Percentiles rank a stretch among this genome's conserved stretches.
phyloP scores from a whole-genome alignment of 2,113 vertebrate genomes.

The Sprattus sprattus region DNA sequence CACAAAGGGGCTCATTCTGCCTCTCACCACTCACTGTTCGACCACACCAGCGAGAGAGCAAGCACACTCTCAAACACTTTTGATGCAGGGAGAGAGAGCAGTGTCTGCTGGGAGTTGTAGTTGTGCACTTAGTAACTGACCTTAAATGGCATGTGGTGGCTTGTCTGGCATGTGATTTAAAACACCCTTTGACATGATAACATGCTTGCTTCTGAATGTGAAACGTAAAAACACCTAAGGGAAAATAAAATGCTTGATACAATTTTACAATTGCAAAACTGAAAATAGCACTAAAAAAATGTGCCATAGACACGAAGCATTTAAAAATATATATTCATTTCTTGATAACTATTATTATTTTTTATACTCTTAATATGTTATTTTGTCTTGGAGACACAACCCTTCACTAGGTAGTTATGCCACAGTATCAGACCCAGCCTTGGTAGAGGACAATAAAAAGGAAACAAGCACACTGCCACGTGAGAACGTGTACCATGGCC shows the following conservation, averaged over 20 bases:
- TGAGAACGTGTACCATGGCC: not conserved
- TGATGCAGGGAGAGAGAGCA: not conserved
- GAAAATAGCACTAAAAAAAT: not conserved
- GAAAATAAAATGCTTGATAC: not conserved
- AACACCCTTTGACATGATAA: not conserved
- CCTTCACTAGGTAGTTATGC: not conserved
- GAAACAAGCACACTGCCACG: not conserved
- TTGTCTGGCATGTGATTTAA: not conserved
- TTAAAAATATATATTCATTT: not conserved
- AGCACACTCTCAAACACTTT: slow-evolving; percentile 1
- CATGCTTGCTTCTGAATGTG: slow-evolving; percentile 9
- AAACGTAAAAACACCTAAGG: not conserved
- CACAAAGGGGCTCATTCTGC: not conserved
- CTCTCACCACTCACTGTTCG: not conserved
- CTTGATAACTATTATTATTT: not conserved
- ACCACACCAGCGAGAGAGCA: not conserved
- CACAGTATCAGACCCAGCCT: not conserved
- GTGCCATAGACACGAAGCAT: not conserved
- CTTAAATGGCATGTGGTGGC: not conserved
- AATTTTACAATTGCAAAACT: not conserved
- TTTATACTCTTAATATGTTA: not conserved
- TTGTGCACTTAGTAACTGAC: slow-evolving; percentile 3
- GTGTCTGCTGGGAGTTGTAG: not conserved
- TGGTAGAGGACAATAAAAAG: too few relatives aligned
- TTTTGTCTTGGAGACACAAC: not conserved